Conservation (phyloP, 2,888 invertebrate species). For the Trilocha varians region DNA sequence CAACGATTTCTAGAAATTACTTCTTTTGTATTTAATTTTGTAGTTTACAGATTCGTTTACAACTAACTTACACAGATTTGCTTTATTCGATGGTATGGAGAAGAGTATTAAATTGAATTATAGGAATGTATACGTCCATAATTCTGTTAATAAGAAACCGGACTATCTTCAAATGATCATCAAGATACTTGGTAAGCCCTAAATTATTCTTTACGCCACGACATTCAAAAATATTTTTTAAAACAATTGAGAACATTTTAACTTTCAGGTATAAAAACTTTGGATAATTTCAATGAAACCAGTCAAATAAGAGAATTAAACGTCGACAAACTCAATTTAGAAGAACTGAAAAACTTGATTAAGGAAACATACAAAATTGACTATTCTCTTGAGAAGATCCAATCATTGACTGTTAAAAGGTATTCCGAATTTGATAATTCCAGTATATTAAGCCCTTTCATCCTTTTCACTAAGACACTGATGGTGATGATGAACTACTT, state of each 20-base stretch:
- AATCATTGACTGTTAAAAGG: conserved; percentile 18
- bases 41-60: not conserved
- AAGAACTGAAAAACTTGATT: conserved; percentile 21
- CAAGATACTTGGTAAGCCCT: conserved; percentile 19
- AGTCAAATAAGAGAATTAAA: not conserved
- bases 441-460: too few species aligned
- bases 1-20: too few species aligned
- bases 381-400: conserved; percentile 15
- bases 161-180: conserved; percentile 17
- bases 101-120: conserved; percentile 26
- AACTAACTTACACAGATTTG: conserved; percentile 8
- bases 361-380: conserved; percentile 16
- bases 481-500: too few species aligned
- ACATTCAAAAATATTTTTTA: not conserved
- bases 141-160: conserved; percentile 16
- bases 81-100: conserved; percentile 26
- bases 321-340: conserved; percentile 11
- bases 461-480: too few species aligned
- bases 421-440: conserved; percentile 26
- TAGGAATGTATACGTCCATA: conserved; percentile 20
- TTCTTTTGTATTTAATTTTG: too few species aligned
- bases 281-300: not conserved
- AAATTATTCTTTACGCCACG: not conserved
- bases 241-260: not conserved
- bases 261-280: not conserved